Evolutionary conservation across 2,113 vertebrate species (phyloP), one percentile per base, ranked within the genome.

Genomic region (Callocephalon fimbriatum): DNA sequence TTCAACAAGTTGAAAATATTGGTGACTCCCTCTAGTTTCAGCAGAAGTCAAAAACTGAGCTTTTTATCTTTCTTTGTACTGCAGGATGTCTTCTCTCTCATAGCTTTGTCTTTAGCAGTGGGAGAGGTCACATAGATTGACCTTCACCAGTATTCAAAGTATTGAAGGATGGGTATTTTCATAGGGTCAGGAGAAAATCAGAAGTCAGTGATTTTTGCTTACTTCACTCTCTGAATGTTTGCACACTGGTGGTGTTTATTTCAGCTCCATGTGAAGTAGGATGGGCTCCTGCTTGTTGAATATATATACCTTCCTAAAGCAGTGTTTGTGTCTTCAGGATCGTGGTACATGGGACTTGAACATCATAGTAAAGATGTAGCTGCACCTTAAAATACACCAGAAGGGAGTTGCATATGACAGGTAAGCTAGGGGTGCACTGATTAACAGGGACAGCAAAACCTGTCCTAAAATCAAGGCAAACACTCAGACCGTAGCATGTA

Each of bases 401-500:
- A 56, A 54, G 15, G 5, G 9, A 56, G 13, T 18, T 48, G 8
- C 32, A 25, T 45, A n/a, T 12, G 22, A 53, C n/a, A 48, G 15
- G 35, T 42, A 91, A 81, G 4, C 1, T 61, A 71, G 6, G 23
- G 32, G 2, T 42, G 7, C 9, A 11, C 29, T 54, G 25, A 48
- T 20, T 53, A 62, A 32, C 8, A 38, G 6, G 4, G 10, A 15
- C 6, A 58, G 12, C 1, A 95, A 86, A 88, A 79, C 79, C 44
- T 79, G 19, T 18, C 31, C 48, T 63, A 56, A 94, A 76, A 23
- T 9, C 12, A 47, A 58, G 7, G 4, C 4, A 65, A 83, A 45
- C 4, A 20, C 6, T 51, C 12, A 44, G 23, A 32, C 4, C 1
- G 0, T n/a, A 31, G 8, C 37, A 22, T 62, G 10, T 45, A 17